A percentile compares a stretch with the other conserved stretches of the same genome.
phyloP scores from a whole-genome alignment of 1,140 invertebrate genomes.

The Ylistrum balloti region DNA sequence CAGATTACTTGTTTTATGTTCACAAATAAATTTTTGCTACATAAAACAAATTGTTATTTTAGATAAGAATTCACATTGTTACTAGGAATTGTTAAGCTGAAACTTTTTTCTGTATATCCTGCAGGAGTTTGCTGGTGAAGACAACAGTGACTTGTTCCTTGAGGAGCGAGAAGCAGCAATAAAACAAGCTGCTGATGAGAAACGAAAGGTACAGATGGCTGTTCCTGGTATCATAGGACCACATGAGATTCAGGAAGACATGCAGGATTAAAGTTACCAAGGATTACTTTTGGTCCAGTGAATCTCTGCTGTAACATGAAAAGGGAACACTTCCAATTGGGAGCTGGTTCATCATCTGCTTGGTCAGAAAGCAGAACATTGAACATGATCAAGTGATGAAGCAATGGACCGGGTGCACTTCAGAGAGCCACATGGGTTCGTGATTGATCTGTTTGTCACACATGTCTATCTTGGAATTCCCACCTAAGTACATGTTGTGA shows the following conservation, averaged over 20 bases:
- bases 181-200: conserved; percentile 94
- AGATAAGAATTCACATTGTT: not conserved
- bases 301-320: not conserved
- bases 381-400: not conserved
- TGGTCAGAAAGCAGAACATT: not conserved
- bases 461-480: not conserved
- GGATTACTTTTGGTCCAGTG: not conserved
- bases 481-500: not conserved
- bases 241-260: conserved; percentile 97
- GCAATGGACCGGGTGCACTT: not conserved
- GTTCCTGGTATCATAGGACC: conserved; percentile 99
- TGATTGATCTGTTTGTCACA: not conserved
- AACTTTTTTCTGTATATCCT: conserved; percentile 56
- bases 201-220: conserved; percentile 94
- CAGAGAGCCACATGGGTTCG: not conserved
- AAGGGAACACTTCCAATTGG: not conserved
- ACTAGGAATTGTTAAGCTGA: not conserved
- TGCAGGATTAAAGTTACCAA: conserved; percentile 90
- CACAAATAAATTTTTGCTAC: no score
- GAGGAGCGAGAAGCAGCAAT: conserved; percentile 96
- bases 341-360: not conserved
- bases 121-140: conserved; percentile 98
- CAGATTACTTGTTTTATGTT: no score
- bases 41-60: not conserved
- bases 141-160: conserved; percentile 97